A percentile compares a stretch with the other conserved stretches of the same genome.
These are phyloP conservation scores for Chrysogorgia sp. DNA, from an alignment of 92 coral and sea anemone species.

Conservation along the genomic window DNA sequence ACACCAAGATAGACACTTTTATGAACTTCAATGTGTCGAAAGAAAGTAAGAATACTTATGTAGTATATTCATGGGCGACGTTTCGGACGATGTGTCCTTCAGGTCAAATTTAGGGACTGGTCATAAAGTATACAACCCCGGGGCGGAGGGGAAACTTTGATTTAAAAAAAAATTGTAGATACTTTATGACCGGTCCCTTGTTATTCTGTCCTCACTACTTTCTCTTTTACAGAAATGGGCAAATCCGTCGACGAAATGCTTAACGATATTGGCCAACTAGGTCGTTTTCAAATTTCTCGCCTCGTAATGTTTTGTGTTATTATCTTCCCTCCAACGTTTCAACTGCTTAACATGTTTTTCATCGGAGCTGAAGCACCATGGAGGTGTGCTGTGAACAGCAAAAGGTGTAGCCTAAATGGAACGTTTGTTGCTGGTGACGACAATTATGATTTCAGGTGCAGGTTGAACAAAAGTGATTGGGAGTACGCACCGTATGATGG, in stretches of 20 bases:
- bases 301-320: conserved; percentile 72
- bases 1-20: too few relatives aligned
- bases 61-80: too few relatives aligned
- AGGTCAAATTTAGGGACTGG: too few relatives aligned
- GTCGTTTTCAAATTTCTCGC: conserved; percentile 86
- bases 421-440: conserved; percentile 61
- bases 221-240: conserved; percentile 20
- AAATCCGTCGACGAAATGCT: conserved; percentile 73
- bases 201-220: too few relatives aligned
- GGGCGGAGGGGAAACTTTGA: too few relatives aligned
- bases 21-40: too few relatives aligned
- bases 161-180: too few relatives aligned
- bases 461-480: conserved; percentile 86
- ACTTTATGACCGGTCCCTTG: too few relatives aligned
- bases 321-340: conserved; percentile 84
- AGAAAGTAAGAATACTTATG: too few relatives aligned
- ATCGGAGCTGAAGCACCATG: conserved; percentile 90
- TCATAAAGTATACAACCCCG: too few relatives aligned
- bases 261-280: conserved; percentile 79
- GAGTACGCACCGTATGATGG: conserved; percentile 63
- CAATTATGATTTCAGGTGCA: conserved; percentile 69
- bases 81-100: too few relatives aligned
- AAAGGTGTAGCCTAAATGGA: conserved; percentile 67
- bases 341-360: conserved; percentile 87
- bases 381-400: conserved; percentile 67